phyloP scores from a whole-genome alignment of 2,797 vertebrate species.

The Xiphorhynchus erythropygius region DNA sequence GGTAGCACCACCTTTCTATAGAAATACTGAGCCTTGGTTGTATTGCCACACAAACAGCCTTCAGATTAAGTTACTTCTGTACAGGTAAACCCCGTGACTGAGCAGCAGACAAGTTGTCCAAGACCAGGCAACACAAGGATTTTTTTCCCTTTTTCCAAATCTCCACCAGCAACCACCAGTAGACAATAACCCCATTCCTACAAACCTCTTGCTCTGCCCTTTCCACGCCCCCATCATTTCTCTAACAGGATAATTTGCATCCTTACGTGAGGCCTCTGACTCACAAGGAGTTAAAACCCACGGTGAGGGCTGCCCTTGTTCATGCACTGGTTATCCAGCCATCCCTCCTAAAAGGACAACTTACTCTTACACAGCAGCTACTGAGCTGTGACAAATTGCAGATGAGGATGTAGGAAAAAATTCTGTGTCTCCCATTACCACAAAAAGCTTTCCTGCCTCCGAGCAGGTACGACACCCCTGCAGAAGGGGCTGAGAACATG shows the following conservation, averaged over 20 bases:
- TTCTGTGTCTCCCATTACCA: background rate
- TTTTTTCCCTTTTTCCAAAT: background rate
- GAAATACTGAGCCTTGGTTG: background rate
- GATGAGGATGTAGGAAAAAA: background rate
- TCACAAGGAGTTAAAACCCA: constrained; percentile 4
- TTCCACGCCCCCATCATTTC: background rate
- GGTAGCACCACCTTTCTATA: background rate
- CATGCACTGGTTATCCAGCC: background rate
- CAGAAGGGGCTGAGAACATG: background rate
- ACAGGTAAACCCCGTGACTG: background rate
- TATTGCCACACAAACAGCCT: background rate
- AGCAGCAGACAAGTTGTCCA: background rate
- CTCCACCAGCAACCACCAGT: background rate
- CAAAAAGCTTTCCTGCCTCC: background rate
- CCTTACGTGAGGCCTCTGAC: rapidly evolving
- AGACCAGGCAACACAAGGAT: background rate
- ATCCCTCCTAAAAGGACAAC: background rate
- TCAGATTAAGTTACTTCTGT: background rate
- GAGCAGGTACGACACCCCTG: background rate
- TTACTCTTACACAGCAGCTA: background rate
- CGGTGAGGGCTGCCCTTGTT: background rate
- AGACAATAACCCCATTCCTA: background rate
- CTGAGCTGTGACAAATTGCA: constrained; percentile 38
- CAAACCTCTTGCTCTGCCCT: background rate
- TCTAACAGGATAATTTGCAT: background rate